Conservation (phyloP, 2,888 invertebrate genomes). For the Melinaea marsaeus region DNA sequence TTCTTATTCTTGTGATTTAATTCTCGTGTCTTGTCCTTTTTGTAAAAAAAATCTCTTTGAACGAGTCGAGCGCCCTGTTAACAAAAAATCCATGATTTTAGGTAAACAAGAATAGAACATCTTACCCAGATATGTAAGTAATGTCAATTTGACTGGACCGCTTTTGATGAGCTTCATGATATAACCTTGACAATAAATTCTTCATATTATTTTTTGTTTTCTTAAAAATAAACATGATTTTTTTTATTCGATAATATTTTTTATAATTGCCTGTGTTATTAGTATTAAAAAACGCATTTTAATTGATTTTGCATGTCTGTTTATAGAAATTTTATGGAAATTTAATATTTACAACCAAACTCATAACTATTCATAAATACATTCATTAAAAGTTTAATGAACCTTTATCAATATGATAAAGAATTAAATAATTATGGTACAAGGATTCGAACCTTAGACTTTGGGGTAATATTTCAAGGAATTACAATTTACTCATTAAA, state of each 20-base stretch:
- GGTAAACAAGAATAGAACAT: constrained; percentile 66
- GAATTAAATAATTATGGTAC: no score
- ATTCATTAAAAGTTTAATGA: no score
- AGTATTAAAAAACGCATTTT: neutral
- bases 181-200: no score
- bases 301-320: neutral
- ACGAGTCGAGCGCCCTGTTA: constrained; percentile 2
- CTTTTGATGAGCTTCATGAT: constrained; percentile 22
- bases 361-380: no score
- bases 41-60: neutral
- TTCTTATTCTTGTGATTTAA: neutral
- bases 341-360: no score
- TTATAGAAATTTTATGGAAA: neutral
- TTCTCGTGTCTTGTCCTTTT: neutral
- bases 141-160: constrained; percentile 29
- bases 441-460: no score
- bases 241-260: neutral
- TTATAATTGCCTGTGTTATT: neutral
- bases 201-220: constrained; percentile 1
- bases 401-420: no score
- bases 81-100: constrained; percentile 45
- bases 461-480: no score
- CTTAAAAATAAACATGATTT: neutral
- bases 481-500: no score
- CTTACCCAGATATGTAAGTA: constrained; percentile 48